Conservation (phyloP, 2,888 invertebrate species). For the Rhagophthalmus giganteus region DNA sequence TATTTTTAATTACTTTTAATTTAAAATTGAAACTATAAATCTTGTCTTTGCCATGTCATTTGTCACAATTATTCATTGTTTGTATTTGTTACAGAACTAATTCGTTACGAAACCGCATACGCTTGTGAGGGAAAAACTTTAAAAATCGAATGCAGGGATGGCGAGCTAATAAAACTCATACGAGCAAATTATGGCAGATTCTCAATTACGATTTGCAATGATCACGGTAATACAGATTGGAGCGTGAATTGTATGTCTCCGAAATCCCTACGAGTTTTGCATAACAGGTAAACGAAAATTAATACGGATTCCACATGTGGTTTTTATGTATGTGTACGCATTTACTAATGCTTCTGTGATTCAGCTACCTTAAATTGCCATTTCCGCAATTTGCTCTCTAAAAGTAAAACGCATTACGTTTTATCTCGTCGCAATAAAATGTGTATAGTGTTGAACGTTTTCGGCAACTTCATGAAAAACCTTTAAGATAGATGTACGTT, state of each 20-base stretch:
- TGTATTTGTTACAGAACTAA: constrained; percentile 71
- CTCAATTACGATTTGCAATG: constrained; percentile 94
- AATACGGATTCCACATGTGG: constrained; percentile 6
- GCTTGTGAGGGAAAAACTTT: constrained; percentile 92
- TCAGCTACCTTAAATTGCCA: constrained; percentile 15
- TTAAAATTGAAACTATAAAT: too few species aligned
- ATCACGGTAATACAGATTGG: constrained; percentile 95
- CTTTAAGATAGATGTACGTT: constrained; percentile 2
- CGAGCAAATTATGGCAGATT: constrained; percentile 94
- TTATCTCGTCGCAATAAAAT: constrained; percentile 14
- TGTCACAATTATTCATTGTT: too few species aligned
- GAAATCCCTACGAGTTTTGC: constrained; percentile 83
- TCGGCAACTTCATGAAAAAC: constrained; percentile 9
- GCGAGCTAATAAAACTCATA: constrained; percentile 87
- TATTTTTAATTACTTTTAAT: too few species aligned
- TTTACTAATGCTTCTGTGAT: constrained; percentile 13
- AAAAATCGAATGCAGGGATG: constrained; percentile 84
- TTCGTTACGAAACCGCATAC: constrained; percentile 87
- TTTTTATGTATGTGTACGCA: constrained; percentile 17
- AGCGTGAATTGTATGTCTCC: constrained; percentile 94
- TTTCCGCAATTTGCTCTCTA: constrained; percentile 15
- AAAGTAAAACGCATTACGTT: constrained; percentile 11
- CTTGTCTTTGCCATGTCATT: too few species aligned
- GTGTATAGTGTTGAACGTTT: constrained; percentile 7
- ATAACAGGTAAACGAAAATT: constrained; percentile 71